Evolutionary conservation across 2,797 vertebrate genomes (phyloP).

Genomic region (Clamator glandarius): DNA sequence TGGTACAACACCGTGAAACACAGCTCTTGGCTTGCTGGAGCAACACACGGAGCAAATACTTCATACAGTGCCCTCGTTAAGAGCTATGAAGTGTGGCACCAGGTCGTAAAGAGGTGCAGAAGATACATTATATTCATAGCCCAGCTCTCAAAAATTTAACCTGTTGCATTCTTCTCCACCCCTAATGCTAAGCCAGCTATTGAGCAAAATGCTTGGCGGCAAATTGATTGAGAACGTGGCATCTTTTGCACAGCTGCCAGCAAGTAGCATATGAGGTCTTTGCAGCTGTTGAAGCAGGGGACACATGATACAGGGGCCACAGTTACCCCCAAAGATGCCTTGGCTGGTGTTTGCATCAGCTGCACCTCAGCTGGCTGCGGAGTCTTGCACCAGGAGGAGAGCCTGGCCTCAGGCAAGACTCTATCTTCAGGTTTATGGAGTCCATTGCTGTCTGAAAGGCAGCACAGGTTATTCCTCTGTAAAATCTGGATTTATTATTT

Average conservation of each 20-base stretch:
- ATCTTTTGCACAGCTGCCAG: no score
- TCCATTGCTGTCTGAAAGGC: not conserved
- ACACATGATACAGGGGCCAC: not conserved
- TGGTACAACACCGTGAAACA: rapidly evolving
- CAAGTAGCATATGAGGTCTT: not conserved
- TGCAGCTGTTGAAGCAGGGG: rapidly evolving
- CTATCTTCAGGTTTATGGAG: not conserved
- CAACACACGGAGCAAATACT: not conserved
- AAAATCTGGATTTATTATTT: not conserved
- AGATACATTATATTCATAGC: rapidly evolving
- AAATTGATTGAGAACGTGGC: not conserved
- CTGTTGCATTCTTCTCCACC: not conserved
- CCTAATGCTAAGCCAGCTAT: rapidly evolving
- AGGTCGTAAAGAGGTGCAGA: not conserved
- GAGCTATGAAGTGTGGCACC: not conserved
- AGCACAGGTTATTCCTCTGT: not conserved
- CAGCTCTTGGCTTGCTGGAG: not conserved
- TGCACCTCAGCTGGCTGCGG: rapidly evolving
- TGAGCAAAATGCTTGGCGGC: rapidly evolving
- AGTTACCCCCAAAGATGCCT: no score
- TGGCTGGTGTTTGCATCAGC: not conserved
- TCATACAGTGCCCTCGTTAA: not conserved
- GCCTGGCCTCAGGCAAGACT: not conserved
- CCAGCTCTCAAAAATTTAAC: not conserved
- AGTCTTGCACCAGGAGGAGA: not conserved